phyloP scores from a whole-genome alignment of 2,113 vertebrate genomes.

The Onychostoma macrolepis region DNA sequence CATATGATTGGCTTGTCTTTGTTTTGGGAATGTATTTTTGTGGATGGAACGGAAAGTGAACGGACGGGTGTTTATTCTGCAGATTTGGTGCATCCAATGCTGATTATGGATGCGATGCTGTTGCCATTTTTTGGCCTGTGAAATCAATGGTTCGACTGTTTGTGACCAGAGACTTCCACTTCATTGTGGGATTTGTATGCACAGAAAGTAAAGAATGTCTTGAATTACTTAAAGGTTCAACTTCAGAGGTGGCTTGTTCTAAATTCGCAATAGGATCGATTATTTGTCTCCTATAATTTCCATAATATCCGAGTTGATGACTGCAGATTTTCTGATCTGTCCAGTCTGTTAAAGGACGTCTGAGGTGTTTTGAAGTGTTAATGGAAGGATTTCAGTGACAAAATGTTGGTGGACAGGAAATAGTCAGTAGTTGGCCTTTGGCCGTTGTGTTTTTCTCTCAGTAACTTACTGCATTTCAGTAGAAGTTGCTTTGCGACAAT shows the following conservation, averaged over 20 bases:
- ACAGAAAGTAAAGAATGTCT: slow-evolving; percentile 34
- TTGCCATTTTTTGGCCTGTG: background rate
- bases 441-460: background rate
- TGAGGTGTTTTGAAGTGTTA: background rate
- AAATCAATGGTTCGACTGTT: background rate
- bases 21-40: slow-evolving; percentile 17
- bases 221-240: slow-evolving; percentile 4
- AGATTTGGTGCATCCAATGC: background rate
- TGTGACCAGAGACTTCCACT: background rate
- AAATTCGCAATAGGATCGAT: background rate
- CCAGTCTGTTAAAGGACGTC: background rate
- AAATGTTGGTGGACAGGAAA: slow-evolving; percentile 9
- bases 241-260: background rate
- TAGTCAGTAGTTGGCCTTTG: slow-evolving; percentile 25
- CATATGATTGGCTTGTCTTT: background rate
- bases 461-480: slow-evolving; percentile 39
- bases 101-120: background rate
- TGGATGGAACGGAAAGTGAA: background rate
- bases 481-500: slow-evolving; percentile 11
- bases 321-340: background rate
- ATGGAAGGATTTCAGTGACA: background rate
- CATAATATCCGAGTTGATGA: background rate
- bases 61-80: background rate
- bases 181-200: slow-evolving; percentile 9
- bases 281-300: slow-evolving; percentile 1